Evolutionary conservation across 2,113 vertebrate genomes (phyloP), one percentile per base, ranked within the genome.

Genomic region (Rhinoptilus africanus): DNA sequence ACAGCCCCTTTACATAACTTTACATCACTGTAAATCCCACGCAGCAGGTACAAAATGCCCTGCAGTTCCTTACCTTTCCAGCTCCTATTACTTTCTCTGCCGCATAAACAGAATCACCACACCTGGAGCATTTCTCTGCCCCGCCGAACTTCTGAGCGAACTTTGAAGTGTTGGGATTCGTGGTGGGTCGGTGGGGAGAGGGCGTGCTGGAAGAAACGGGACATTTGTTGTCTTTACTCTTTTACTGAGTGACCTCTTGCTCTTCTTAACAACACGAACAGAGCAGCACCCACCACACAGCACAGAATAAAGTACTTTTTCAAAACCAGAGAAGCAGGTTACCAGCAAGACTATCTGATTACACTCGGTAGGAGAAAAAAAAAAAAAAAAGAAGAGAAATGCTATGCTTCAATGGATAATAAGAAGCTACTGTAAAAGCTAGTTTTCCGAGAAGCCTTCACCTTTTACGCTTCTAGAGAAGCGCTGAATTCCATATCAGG

Each of bases 21-120:
- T 10, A 47, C 47, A 47, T 47, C 77, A 14, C 45, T 53, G 62
- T 41, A 2, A 77, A 64, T 54, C 50, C 59, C 63, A 17, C 0
- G 0, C 4, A 74, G 59, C 71, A 41, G n/a, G 14, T 39, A 47
- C 37, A 57, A 50, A 92, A 57, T 2, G 4, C 35, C 66, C 8
- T 1, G 22, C 66, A 37, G 32, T 35, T 83, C 50, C 82, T 95
- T 97, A 99, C 99, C 99, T 99, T 99, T 66, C 99, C 99, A 13
- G 99, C 99, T 41, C 99, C 99, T 91, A 99, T 98, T 45, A 99
- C 98, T 98, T 99, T 99, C 98, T 99, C 99, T 0, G 99, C 99
- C 1, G 99, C 99, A 8, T 99, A 99, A 22, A 99, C 99, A 0
- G 99, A 98, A 92, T 99, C 98, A 3, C 98, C 99, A 82, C 99